A percentile compares a stretch with the other conserved stretches of the same genome.
These are phyloP conservation scores for Argopecten irradians DNA, from an alignment of 1,140 invertebrate species.

Conservation along the genomic window DNA sequence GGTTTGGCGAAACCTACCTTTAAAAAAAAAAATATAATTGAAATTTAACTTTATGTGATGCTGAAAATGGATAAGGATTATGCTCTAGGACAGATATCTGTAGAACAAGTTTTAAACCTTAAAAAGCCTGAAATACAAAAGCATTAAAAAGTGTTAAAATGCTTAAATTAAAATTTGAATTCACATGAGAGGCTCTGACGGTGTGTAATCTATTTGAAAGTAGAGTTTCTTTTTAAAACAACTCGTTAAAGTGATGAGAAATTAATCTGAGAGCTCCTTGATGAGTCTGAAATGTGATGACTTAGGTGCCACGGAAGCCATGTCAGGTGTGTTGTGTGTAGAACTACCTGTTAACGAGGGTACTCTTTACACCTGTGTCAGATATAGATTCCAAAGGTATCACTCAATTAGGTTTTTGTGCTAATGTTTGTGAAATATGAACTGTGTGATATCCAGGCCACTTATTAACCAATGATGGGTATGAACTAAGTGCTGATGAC, in stretches of 20 bases:
- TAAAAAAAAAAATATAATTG: background rate
- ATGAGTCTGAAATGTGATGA: background rate
- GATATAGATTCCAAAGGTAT: background rate
- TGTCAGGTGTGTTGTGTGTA: background rate
- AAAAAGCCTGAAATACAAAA: background rate
- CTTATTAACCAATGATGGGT: background rate
- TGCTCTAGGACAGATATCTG: background rate
- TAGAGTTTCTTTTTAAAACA: background rate
- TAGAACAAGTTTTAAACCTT: too few species aligned
- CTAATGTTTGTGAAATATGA: background rate
- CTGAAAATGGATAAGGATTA: background rate
- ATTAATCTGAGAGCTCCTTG: background rate
- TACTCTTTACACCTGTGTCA: background rate
- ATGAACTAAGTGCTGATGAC: background rate
- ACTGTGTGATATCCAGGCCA: background rate
- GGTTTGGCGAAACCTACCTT: too few species aligned
- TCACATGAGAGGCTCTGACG: background rate
- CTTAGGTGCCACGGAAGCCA: background rate
- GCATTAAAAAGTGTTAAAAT: background rate
- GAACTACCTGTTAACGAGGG: background rate
- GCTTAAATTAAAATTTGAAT: background rate
- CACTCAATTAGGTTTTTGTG: conserved; percentile 8
- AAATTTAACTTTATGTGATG: background rate
- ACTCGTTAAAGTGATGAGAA: background rate
- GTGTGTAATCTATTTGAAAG: background rate